These are phyloP conservation scores for Platycnemis pennipes DNA, from an alignment of 2,888 invertebrate species.

Conservation along the genomic window DNA sequence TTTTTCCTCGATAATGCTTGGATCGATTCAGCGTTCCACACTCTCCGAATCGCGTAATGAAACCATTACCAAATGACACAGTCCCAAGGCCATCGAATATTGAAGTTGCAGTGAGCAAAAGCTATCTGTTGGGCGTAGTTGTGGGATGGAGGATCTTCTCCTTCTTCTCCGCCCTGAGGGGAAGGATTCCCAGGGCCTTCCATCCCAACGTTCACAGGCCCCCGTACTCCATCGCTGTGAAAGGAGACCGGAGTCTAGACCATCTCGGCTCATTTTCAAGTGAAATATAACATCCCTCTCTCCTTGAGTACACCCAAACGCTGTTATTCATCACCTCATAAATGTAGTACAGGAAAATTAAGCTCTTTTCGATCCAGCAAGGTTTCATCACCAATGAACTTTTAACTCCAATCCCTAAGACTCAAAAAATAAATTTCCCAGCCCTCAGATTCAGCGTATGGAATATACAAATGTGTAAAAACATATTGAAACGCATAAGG, in stretches of 20 bases:
- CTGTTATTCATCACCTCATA: not conserved
- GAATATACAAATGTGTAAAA: no score
- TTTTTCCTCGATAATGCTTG: not conserved
- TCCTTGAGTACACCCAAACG: not conserved
- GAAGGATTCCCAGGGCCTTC: not conserved
- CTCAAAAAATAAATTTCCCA: not conserved
- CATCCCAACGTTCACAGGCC: no score
- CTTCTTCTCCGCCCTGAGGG: not conserved
- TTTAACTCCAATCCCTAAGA: not conserved
- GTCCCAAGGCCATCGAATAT: not conserved
- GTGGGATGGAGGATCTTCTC: not conserved
- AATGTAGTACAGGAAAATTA: not conserved
- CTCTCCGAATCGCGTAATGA: not conserved
- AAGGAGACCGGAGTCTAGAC: no score
- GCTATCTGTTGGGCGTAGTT: constrained; percentile 7
- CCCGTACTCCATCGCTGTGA: no score
- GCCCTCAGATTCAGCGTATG: no score
- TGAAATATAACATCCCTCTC: not conserved
- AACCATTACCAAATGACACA: constrained; percentile 35
- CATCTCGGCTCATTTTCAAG: not conserved
- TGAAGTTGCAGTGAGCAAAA: constrained; percentile 8
- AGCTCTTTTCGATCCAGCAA: not conserved
- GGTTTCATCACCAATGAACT: not conserved
- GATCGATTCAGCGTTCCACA: not conserved
- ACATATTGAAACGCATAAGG: no score